Evolutionary conservation across 2,113 vertebrate species (phyloP).

Genomic region (Notothenia rossii): DNA sequence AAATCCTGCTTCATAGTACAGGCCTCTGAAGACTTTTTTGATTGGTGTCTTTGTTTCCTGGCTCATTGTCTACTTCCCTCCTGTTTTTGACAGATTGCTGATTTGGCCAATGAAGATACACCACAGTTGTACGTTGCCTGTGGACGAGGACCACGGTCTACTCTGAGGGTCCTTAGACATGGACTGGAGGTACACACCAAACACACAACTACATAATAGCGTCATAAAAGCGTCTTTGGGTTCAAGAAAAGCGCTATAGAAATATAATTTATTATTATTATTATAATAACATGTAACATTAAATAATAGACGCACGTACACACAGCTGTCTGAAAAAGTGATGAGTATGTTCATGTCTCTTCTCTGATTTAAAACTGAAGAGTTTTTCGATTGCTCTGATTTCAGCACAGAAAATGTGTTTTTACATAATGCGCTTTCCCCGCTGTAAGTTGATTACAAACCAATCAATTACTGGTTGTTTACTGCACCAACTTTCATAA

Average conservation of each 20-base stretch:
- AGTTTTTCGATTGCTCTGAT: conserved; percentile 52
- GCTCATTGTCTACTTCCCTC: neutral
- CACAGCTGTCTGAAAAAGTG: conserved; percentile 43
- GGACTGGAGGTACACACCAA: conserved; percentile 90
- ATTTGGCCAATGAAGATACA: conserved; percentile 98
- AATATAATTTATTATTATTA: too few relatives aligned
- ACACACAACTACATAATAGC: too few relatives aligned
- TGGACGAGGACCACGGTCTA: conserved; percentile 94
- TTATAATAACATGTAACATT: neutral
- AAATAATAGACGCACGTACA: too few relatives aligned
- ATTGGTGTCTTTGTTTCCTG: neutral
- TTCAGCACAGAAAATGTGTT: conserved; percentile 15
- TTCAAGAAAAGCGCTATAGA: too few relatives aligned
- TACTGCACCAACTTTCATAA: neutral
- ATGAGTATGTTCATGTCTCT: conserved; percentile 72
- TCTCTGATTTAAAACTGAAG: conserved; percentile 67
- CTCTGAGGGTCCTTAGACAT: conserved; percentile 94
- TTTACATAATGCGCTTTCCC: neutral
- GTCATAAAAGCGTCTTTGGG: too few relatives aligned
- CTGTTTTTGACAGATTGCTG: conserved; percentile 90
- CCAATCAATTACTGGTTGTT: neutral
- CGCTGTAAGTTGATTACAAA: neutral
- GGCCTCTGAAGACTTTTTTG: too few relatives aligned
- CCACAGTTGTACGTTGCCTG: conserved; percentile 96
- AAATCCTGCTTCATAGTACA: too few relatives aligned